Percentiles rank a stretch among this genome's conserved stretches.
Evolutionary conservation across 2,797 vertebrate genomes (phyloP).

Genomic region (Australoheros facetus): DNA sequence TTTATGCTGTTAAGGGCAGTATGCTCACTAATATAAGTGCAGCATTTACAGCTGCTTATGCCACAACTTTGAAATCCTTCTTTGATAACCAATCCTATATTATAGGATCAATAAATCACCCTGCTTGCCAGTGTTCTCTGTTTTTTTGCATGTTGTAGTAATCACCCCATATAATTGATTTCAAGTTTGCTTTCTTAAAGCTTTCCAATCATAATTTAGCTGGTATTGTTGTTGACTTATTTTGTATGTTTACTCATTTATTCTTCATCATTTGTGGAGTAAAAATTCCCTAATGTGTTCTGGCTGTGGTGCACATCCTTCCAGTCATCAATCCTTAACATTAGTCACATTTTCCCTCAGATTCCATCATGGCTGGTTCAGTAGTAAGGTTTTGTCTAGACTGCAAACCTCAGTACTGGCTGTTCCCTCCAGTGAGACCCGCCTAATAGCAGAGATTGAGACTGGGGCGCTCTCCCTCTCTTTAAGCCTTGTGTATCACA

Average conservation of each 20-base stretch:
- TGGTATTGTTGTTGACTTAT: slow-evolving; percentile 2
- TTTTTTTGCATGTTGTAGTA: background rate
- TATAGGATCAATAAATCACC: slow-evolving; percentile 7
- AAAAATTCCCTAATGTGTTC: background rate
- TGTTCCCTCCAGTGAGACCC: slow-evolving; percentile 14
- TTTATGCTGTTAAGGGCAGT: background rate
- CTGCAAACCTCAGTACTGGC: background rate
- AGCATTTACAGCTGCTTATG: background rate
- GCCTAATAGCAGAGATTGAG: slow-evolving; percentile 1
- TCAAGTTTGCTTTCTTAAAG: background rate
- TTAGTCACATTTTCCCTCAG: background rate
- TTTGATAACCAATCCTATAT: slow-evolving; percentile 11
- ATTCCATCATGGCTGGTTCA: background rate
- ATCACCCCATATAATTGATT: background rate
- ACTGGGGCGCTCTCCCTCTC: background rate
- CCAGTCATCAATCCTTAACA: background rate
- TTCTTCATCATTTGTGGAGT: background rate
- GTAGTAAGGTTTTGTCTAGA: background rate
- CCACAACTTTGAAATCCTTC: background rate
- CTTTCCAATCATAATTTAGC: background rate
- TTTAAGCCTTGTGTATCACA: slow-evolving; percentile 6
- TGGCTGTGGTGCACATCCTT: background rate
- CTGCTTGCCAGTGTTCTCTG: background rate
- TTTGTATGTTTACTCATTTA: slow-evolving; percentile 5
- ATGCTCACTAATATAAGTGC: background rate